phyloP scores from a whole-genome alignment of 2,888 invertebrate genomes.

The Halictus quadricinctus region DNA sequence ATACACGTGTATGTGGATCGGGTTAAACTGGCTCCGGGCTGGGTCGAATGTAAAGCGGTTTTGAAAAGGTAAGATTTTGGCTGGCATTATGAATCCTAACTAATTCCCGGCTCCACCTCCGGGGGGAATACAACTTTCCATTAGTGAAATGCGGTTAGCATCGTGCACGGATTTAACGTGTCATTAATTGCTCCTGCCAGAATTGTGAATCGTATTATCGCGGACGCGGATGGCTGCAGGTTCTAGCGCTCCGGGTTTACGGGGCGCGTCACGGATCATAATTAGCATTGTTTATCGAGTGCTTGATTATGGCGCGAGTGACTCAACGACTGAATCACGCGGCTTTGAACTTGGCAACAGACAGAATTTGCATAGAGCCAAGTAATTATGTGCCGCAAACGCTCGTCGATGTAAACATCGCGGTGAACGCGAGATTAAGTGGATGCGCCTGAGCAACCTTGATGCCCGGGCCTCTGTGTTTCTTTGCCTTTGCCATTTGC shows the following conservation, averaged over 20 bases:
- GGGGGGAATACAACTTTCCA: not conserved
- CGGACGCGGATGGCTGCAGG: constrained; percentile 75
- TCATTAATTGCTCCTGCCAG: constrained; percentile 30
- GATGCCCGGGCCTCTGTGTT: not conserved
- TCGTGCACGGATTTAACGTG: constrained; percentile 17
- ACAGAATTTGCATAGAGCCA: constrained; percentile 67
- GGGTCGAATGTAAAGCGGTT: not conserved
- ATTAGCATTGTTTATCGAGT: constrained; percentile 79
- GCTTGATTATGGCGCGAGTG: constrained; percentile 73
- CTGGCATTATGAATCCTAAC: not conserved
- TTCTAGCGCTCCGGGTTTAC: constrained; percentile 53
- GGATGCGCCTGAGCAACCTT: constrained; percentile 27
- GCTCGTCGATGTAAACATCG: constrained; percentile 45
- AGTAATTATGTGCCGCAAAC: constrained; percentile 67
- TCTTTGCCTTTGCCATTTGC: not conserved
- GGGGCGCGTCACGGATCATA: constrained; percentile 69
- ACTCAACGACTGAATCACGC: constrained; percentile 52
- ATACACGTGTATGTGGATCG: not conserved
- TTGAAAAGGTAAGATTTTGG: not conserved
- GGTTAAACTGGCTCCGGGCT: not conserved
- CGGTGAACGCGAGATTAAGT: constrained; percentile 47
- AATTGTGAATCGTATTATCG: constrained; percentile 59
- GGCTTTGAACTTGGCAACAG: constrained; percentile 40
- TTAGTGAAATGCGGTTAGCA: not conserved
- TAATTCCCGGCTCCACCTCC: not conserved